Base-by-base conservation (phyloP, 1,140 invertebrate species). In the Pseudomyrmex pallidus region DNA sequence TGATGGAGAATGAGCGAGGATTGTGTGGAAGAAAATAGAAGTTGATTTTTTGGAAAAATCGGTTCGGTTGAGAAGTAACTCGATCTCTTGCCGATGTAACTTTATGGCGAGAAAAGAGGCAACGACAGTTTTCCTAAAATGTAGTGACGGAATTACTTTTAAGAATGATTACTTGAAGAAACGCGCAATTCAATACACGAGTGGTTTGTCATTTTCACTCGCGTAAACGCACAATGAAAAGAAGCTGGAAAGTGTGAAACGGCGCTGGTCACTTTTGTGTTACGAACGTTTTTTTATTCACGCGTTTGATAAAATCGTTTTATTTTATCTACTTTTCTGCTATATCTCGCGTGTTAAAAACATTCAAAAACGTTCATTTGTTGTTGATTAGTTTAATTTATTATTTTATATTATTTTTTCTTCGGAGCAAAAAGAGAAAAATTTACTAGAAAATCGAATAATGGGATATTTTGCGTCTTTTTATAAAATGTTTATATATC, bases 11-110 rank as follows among this genome's bases (percentile, higher is more conserved):
- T 50, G 52, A 72, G 56, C 20, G 46, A 17, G 48, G n/a, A n/a
- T n/a, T 56, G n/a, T 80, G 35, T 7, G 0, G 3, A 25, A 85
- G 48, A 64, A 50, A 15, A 70, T 64, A 66, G 35, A 66, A 59
- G 44, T 78, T 78, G 35, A 15, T 8, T 12, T 5, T 68, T 68
- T 59, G 44, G 44, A 59, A 15, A 59, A 68, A 7, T 70, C 54
- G 54, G 20, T 78, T 35, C n/a, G 25, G 17, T 48, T 78, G 52
- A 68, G 35, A n/a, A 59, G 52, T 57, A 68, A 35, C 52, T 78
- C 52, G 35, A 50, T 4, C 12, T 54, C 48, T 48, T 13, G 25
- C 25, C 25, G 25, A 25, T 25, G 25, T 44, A 52, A 80, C 20
- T 80, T 80, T 48, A 70, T 70, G 76, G 20, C 13, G 54, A 25